Evolutionary conservation across 2,888 invertebrate genomes (phyloP).

Genomic region (Hipparchia semele): DNA sequence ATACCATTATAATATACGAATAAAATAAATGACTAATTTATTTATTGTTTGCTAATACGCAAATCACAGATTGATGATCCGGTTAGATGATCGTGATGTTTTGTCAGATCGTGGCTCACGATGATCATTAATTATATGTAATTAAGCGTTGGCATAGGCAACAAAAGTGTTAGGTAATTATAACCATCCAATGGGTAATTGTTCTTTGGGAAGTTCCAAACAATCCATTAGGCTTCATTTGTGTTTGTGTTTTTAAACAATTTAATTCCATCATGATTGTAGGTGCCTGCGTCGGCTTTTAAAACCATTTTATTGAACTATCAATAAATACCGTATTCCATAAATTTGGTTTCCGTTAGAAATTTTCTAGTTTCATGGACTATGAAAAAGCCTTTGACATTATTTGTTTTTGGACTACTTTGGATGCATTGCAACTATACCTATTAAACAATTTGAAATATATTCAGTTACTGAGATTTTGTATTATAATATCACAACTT

Average conservation of each 20-base stretch:
- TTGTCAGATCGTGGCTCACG: slow-evolving; percentile 45
- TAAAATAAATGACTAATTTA: slow-evolving; percentile 2
- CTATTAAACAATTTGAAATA: too few species aligned
- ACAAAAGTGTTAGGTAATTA: slow-evolving; percentile 14
- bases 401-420: too few species aligned
- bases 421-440: background rate
- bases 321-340: too few species aligned
- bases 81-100: slow-evolving; percentile 45
- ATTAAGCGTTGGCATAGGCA: slow-evolving; percentile 30
- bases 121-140: slow-evolving; percentile 42
- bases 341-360: too few species aligned
- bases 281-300: too few species aligned
- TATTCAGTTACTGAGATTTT: too few species aligned
- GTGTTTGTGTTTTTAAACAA: background rate
- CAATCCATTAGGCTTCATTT: background rate
- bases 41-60: slow-evolving; percentile 21
- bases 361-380: background rate
- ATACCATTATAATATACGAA: background rate
- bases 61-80: slow-evolving; percentile 31
- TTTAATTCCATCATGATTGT: background rate
- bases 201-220: slow-evolving; percentile 3
- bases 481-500: too few species aligned
- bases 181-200: background rate
- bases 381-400: too few species aligned
- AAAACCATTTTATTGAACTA: too few species aligned